These are phyloP conservation scores for Cyprinodon tularosa DNA, from an alignment of 2,113 vertebrate species.

Conservation along the genomic window DNA sequence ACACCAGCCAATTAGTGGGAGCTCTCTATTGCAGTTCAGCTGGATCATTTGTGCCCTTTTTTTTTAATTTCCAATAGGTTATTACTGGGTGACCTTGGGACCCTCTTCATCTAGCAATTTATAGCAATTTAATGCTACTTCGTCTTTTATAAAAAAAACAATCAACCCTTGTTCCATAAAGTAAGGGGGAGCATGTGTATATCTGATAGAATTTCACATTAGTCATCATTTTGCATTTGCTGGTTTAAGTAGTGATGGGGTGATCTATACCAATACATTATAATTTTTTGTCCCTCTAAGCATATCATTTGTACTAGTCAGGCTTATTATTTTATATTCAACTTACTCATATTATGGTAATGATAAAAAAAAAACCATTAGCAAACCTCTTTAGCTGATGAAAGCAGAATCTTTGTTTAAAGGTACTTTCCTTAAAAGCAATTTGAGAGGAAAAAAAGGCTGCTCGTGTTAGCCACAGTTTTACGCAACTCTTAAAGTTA, in stretches of 20 bases:
- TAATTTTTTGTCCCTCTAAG: too few species aligned
- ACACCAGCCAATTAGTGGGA: slow-evolving; percentile 54
- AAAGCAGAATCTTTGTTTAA: too few species aligned
- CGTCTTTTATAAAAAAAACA: neutral
- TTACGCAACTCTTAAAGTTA: too few species aligned
- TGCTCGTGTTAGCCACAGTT: too few species aligned
- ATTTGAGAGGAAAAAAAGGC: too few species aligned
- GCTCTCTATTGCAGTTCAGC: slow-evolving; percentile 40
- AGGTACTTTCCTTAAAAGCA: too few species aligned
- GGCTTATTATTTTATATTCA: too few species aligned
- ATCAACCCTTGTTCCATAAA: neutral
- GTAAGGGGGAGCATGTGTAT: neutral
- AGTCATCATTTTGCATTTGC: neutral
- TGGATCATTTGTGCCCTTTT: slow-evolving; percentile 30
- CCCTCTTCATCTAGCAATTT: neutral
- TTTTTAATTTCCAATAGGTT: slow-evolving; percentile 34
- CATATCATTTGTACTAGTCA: too few species aligned
- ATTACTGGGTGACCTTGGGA: neutral
- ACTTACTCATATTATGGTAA: too few species aligned
- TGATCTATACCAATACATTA: too few species aligned
- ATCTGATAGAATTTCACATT: neutral
- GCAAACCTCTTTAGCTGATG: too few species aligned
- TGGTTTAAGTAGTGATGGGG: neutral
- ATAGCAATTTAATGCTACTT: neutral
- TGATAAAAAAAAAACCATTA: too few species aligned